Percentiles rank a stretch among this genome's conserved stretches.
These are phyloP conservation scores for Montipora foliosa DNA, from an alignment of 64 coral and sea anemone genomes.

Conservation along the genomic window DNA sequence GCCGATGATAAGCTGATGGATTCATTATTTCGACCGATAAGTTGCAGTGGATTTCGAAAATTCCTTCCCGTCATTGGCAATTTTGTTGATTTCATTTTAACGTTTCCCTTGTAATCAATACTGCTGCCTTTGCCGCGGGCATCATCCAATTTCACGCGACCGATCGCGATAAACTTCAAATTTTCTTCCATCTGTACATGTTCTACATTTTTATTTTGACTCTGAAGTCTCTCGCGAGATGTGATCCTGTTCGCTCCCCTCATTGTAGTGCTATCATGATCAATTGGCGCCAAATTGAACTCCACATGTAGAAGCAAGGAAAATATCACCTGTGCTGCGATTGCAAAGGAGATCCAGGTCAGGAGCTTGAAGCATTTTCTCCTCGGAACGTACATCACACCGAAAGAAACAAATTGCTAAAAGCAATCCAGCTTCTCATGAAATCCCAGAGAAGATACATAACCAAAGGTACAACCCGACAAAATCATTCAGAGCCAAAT, in stretches of 20 bases:
- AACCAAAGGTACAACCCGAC: not conserved
- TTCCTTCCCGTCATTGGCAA: slow-evolving; percentile 2
- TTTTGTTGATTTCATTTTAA: slow-evolving; percentile 14
- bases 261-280: not conserved
- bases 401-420: not conserved
- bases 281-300: slow-evolving; percentile 53
- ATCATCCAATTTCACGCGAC: slow-evolving; percentile 1
- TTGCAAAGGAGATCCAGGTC: slow-evolving; percentile 17
- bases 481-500: slow-evolving; percentile 34
- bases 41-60: not conserved
- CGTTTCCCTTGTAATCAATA: not conserved
- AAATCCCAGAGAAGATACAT: not conserved
- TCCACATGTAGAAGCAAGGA: slow-evolving; percentile 32
- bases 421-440: not conserved
- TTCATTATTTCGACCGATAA: slow-evolving; percentile 36
- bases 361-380: slow-evolving; percentile 52
- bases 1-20: slow-evolving; percentile 4
- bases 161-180: not conserved
- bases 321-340: slow-evolving; percentile 33
- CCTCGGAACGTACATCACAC: slow-evolving; percentile 1
- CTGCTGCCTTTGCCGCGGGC: not conserved
- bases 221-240: slow-evolving; percentile 18
- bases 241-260: not conserved
- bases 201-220: slow-evolving; percentile 10
- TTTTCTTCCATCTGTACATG: not conserved